Conservation (phyloP, 2,888 invertebrate genomes). For the Branchellion lobata region DNA sequence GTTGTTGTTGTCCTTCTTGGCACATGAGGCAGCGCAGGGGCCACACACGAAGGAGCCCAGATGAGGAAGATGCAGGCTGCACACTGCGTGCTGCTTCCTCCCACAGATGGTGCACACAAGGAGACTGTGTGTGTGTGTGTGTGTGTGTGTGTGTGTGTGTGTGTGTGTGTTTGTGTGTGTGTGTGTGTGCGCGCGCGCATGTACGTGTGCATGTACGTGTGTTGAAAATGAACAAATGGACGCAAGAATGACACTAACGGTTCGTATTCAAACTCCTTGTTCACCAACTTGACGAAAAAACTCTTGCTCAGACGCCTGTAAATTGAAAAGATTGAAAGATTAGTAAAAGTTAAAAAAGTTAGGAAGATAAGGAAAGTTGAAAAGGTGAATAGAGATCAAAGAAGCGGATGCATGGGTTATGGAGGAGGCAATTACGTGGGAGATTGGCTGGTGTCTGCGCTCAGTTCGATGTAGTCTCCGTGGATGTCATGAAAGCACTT, state of each 20-base stretch:
- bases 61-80: conserved; percentile 80
- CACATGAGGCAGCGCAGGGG: conserved; percentile 83
- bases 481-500: conserved; percentile 99
- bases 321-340: neutral
- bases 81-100: conserved; percentile 94
- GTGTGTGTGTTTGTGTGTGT: neutral
- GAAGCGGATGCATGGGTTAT: neutral
- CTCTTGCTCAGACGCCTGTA: conserved; percentile 90
- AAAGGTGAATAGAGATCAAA: neutral
- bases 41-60: conserved; percentile 75
- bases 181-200: neutral
- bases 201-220: too few species aligned
- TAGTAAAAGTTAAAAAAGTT: neutral
- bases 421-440: conserved; percentile 50
- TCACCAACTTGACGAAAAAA: conserved; percentile 95
- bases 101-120: conserved; percentile 94
- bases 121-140: conserved; percentile 65
- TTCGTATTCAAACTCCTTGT: conserved; percentile 94
- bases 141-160: neutral
- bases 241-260: conserved; percentile 66
- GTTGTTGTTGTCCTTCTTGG: conserved; percentile 94
- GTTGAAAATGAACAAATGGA: too few species aligned
- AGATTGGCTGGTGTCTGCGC: conserved; percentile 81
- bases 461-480: conserved; percentile 93
- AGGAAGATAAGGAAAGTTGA: neutral